Base-by-base conservation (phyloP, 2,113 vertebrate species). In the Nycticryphes semicollaris region DNA sequence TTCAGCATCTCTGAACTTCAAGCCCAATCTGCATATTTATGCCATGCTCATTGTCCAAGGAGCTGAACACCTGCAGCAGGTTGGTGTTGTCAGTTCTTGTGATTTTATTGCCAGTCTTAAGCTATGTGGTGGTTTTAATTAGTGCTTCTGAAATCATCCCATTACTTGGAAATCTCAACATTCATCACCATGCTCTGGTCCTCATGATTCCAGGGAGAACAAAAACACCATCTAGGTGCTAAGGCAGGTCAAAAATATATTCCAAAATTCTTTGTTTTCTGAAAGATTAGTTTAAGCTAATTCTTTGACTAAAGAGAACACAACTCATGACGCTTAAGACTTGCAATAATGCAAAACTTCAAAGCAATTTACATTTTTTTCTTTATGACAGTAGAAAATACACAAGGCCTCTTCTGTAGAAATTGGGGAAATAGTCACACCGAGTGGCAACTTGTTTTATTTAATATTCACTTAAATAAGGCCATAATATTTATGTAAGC, bases 391-490 rank as follows among this genome's bases (percentile, higher is more conserved):
- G 21, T 8, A 76, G 62, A 91, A 93, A 68, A 45, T 51, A 76
- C 41, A 69, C 31, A 57, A 81, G 59, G 33, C 73, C 68, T 90
- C 28, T 80, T 53, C 64, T 37, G 37, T 22, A 89, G 45, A 91
- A 92, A 76, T 28, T 21, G 9, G 85, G 37, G 60, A 92, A 94
- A 86, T 73, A 85, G 80, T 86, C 47, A 23, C 35, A 73, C n/a
- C 25, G 18, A 97, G 59, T 53, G 15, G 30, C 83, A 57, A 41
- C 41, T 93, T 92, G 41, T 53, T 92, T 90, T 82, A 89, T 73
- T 77, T 67, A 84, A 88, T 35, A 24, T 63, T 93, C 60, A 70
- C 41, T 90, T 93, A 93, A 83, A 90, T 90, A 94, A 94, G 37
- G 13, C 51, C 62, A 45, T 81, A 85, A 80, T 90, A 67, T 84